Evolutionary conservation across 2,888 invertebrate genomes (phyloP).

Genomic region (Autographa gamma): DNA sequence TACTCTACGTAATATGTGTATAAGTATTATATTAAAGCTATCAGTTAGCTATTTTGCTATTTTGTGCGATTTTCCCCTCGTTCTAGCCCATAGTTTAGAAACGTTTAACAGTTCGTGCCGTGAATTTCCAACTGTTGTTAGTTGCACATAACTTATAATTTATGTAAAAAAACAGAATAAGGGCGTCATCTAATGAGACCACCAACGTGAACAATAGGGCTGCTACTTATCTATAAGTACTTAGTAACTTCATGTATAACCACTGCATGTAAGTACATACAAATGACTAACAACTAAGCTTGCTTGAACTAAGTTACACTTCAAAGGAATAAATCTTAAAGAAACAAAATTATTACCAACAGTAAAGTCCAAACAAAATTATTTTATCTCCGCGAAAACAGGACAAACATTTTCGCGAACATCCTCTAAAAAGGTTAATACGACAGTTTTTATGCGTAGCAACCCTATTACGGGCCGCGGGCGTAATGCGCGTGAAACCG

Average conservation of each 20-base stretch:
- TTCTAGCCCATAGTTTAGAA: conserved; percentile 70
- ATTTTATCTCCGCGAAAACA: conserved; percentile 17
- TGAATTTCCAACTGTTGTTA: conserved; percentile 58
- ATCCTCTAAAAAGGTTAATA: conserved; percentile 41
- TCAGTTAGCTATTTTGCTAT: conserved; percentile 41
- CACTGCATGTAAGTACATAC: background rate
- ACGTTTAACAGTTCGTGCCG: conserved; percentile 66
- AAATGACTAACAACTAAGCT: background rate
- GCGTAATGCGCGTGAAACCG: conserved; percentile 77
- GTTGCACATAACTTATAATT: conserved; percentile 71
- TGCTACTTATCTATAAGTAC: conserved; percentile 30
- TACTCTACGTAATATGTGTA: conserved; percentile 34
- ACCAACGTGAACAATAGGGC: conserved; percentile 70
- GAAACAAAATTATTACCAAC: background rate
- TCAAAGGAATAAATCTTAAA: background rate
- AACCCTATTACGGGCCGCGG: conserved; percentile 66
- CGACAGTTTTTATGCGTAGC: conserved; percentile 52
- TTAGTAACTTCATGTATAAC: background rate
- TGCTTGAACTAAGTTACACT: background rate
- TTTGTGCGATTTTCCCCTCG: conserved; percentile 61
- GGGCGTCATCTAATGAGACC: conserved; percentile 82
- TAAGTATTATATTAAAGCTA: conserved; percentile 15
- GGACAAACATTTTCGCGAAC: conserved; percentile 15
- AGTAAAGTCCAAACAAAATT: background rate
- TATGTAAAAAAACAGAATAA: conserved; percentile 70